A percentile compares a stretch with the other conserved stretches of the same genome.
phyloP scores from a whole-genome alignment of 2,797 vertebrate species.

The Syndactyla subalaris region DNA sequence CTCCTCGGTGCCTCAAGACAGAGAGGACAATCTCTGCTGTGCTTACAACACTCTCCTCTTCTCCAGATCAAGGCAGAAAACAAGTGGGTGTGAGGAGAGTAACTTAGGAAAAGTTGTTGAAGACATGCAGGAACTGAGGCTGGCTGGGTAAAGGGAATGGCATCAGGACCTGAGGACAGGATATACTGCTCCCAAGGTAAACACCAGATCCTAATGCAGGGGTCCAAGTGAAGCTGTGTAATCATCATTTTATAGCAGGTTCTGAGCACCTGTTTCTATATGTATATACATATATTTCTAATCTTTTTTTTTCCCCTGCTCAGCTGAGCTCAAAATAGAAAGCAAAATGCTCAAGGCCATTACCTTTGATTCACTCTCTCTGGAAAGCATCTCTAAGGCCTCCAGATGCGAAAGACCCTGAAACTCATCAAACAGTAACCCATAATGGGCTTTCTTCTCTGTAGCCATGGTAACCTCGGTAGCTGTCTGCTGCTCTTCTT shows the following conservation, averaged over 20 bases:
- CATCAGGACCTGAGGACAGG: not conserved
- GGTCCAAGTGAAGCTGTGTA: not conserved
- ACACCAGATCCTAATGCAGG: not conserved
- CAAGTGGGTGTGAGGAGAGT: not conserved
- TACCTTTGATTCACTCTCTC: slow-evolving; percentile 95
- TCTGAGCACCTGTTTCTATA: slow-evolving; percentile 10
- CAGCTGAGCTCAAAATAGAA: slow-evolving; percentile 48
- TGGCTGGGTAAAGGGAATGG: not conserved
- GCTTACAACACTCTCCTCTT: not conserved
- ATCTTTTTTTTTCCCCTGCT: not conserved
- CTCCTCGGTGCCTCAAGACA: not conserved
- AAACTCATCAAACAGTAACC: slow-evolving; percentile 96
- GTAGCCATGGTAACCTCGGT: slow-evolving; percentile 78
- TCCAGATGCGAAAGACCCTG: slow-evolving; percentile 97
- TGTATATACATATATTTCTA: not conserved
- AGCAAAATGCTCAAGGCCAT: slow-evolving; percentile 61
- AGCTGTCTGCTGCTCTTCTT: slow-evolving; percentile 86
- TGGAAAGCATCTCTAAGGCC: slow-evolving; percentile 95
- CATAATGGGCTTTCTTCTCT: slow-evolving; percentile 92
- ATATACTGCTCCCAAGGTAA: not conserved
- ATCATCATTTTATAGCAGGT: not conserved
- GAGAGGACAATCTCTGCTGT: not conserved
- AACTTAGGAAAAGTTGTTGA: not conserved
- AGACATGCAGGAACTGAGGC: not conserved
- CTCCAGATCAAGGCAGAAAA: not conserved